A percentile compares a stretch with the other conserved stretches of the same genome.
phyloP scores from a whole-genome alignment of 2,113 vertebrate genomes.

The Alces alces region DNA sequence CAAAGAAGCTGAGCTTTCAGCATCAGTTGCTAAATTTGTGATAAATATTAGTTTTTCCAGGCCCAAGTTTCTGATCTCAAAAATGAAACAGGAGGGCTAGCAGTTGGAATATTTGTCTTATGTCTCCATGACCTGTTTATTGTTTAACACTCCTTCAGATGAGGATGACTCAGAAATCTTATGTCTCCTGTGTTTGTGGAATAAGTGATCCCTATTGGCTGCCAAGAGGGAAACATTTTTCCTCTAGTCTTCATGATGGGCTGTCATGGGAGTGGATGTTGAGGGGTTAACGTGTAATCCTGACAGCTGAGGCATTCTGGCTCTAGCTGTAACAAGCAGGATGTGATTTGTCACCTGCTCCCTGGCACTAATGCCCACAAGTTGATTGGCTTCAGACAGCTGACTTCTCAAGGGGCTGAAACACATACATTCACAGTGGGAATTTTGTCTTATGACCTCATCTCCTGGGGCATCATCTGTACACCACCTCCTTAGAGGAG shows the following conservation, averaged over 20 bases:
- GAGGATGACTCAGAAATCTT: neutral
- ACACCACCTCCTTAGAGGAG: neutral
- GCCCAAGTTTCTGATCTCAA: neutral
- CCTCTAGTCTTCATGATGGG: neutral
- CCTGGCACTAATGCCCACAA: neutral
- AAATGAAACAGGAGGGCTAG: neutral
- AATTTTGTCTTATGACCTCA: neutral
- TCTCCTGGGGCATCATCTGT: neutral
- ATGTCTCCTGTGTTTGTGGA: neutral
- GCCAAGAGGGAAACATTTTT: neutral
- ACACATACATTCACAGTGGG: neutral
- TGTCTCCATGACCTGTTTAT: neutral
- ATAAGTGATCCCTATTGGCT: neutral
- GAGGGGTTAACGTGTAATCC: neutral
- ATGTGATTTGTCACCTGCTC: neutral
- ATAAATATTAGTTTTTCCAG: neutral
- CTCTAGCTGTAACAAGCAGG: neutral
- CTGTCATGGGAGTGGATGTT: fast-evolving
- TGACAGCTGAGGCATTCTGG: neutral
- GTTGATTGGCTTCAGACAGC: neutral
- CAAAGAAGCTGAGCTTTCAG: neutral
- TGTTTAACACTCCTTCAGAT: neutral
- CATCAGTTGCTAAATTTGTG: neutral
- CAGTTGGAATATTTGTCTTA: neutral
- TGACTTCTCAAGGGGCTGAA: neutral